Conservation (phyloP, 2,797 vertebrate species). For the Xiphorhynchus erythropygius region DNA sequence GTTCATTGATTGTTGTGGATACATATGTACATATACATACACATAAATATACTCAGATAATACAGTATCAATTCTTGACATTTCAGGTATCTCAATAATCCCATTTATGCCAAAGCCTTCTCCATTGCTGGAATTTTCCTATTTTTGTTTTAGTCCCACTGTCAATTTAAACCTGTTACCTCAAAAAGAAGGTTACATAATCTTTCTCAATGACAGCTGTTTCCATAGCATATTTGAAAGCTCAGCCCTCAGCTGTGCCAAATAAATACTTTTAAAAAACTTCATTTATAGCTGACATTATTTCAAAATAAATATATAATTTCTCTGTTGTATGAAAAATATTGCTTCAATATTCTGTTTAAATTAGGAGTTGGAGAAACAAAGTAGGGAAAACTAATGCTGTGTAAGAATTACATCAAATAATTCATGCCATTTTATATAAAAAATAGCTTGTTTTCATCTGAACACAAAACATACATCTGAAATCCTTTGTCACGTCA, state of each 20-base stretch:
- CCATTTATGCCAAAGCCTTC: not conserved
- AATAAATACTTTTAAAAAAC: not conserved
- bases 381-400: not conserved
- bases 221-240: not conserved
- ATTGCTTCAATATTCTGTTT: not conserved
- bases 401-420: not conserved
- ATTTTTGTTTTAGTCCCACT: not conserved
- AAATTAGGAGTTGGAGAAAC: not conserved
- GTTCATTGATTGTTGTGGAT: not conserved
- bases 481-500: not conserved
- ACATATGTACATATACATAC: not conserved
- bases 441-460: not conserved
- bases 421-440: not conserved
- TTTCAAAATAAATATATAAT: not conserved
- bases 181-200: not conserved
- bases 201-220: not conserved
- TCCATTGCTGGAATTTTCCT: not conserved
- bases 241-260: not conserved
- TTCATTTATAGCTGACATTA: not conserved
- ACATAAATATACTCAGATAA: not conserved
- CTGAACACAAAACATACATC: not conserved
- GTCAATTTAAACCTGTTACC: not conserved
- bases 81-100: not conserved
- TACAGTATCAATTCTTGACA: not conserved
- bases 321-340: not conserved